These are phyloP conservation scores for Ophthalmolycus amberensis DNA, from an alignment of 2,113 vertebrate genomes.

Conservation along the genomic window DNA sequence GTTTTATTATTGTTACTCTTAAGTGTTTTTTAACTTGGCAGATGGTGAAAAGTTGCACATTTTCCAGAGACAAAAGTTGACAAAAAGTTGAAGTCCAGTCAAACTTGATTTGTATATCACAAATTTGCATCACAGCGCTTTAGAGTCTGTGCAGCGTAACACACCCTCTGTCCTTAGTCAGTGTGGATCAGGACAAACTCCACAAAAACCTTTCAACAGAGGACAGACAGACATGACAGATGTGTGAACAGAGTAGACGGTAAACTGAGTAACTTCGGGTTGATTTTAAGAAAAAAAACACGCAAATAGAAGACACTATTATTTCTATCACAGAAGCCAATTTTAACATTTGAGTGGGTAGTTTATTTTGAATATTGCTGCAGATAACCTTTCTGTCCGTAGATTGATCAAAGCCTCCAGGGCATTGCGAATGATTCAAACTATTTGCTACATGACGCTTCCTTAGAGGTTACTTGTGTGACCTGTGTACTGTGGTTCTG, in stretches of 20 bases:
- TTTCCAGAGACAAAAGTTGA: neutral
- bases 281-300: no score
- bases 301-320: no score
- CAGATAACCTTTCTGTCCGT: neutral
- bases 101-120: neutral
- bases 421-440: neutral
- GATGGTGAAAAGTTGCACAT: neutral
- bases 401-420: neutral
- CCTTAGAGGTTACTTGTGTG: neutral
- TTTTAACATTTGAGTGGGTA: no score
- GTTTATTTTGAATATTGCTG: neutral
- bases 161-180: neutral
- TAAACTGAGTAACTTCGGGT: no score
- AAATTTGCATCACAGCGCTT: neutral
- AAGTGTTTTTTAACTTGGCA: neutral
- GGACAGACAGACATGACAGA: neutral
- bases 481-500: conserved; percentile 42
- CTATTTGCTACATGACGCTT: neutral
- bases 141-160: neutral
- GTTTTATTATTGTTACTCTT: neutral
- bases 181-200: neutral
- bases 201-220: neutral
- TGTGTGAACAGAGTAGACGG: neutral
- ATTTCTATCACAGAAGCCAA: neutral
- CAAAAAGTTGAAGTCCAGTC: neutral